phyloP scores from a whole-genome alignment of 2,113 vertebrate genomes.

The Oceanites oceanicus region DNA sequence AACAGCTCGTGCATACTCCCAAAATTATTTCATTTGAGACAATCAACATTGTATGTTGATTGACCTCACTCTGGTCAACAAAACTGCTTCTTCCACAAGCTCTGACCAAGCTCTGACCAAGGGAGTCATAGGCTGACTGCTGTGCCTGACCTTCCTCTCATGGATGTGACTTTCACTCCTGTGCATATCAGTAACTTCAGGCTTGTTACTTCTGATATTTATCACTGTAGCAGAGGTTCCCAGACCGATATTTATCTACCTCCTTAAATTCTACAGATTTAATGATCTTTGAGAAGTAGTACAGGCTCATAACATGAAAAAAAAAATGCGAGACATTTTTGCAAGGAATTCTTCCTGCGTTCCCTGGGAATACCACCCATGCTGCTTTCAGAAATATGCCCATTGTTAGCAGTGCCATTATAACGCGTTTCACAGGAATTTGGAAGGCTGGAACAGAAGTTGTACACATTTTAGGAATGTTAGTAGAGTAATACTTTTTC shows the following conservation, averaged over 20 bases:
- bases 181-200: neutral
- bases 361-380: neutral
- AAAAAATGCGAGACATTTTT: neutral
- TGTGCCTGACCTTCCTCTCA: neutral
- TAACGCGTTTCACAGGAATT: slow-evolving; percentile 31
- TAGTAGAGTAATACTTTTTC: neutral
- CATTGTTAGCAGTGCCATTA: neutral
- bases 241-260: neutral
- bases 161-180: neutral
- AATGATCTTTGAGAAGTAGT: neutral
- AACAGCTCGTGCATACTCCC: fast-evolving
- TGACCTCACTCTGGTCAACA: neutral
- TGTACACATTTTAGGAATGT: neutral
- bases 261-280: neutral
- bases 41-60: neutral
- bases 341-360: neutral
- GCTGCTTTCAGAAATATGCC: neutral
- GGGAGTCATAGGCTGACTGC: neutral
- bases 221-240: neutral
- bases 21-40: neutral
- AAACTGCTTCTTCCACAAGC: neutral
- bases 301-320: neutral
- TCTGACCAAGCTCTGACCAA: neutral
- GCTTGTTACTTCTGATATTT: neutral
- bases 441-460: slow-evolving; percentile 2